Conservation (phyloP, 2,797 vertebrate species). For the Centropyge bicolor region DNA sequence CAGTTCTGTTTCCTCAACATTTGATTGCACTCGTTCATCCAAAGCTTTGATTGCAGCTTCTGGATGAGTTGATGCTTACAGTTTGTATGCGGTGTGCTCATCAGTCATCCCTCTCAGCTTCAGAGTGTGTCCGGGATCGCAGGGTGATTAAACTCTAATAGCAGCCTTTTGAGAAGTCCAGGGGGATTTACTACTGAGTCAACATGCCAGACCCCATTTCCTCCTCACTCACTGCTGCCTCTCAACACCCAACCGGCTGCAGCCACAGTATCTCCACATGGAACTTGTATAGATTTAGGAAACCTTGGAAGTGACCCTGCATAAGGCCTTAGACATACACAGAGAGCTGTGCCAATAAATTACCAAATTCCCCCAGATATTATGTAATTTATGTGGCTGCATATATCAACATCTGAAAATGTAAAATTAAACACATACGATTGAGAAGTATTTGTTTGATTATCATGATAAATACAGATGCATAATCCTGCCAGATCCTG, state of each 20-base stretch:
- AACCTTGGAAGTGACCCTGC: constrained; percentile 74
- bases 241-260: constrained; percentile 75
- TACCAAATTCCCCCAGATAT: constrained; percentile 13
- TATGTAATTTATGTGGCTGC: constrained; percentile 3
- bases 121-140: constrained; percentile 67
- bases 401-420: constrained; percentile 4
- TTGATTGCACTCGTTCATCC: constrained; percentile 59
- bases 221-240: constrained; percentile 79
- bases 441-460: neutral
- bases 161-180: constrained; percentile 77
- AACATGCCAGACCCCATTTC: constrained; percentile 88
- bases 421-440: neutral
- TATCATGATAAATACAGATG: neutral
- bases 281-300: constrained; percentile 64
- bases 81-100: constrained; percentile 57
- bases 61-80: constrained; percentile 53
- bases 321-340: constrained; percentile 59
- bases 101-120: constrained; percentile 66
- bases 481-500: neutral
- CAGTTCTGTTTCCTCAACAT: constrained; percentile 41
- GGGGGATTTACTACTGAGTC: constrained; percentile 84
- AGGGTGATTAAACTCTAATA: constrained; percentile 83
- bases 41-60: constrained; percentile 65
- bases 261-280: constrained; percentile 69
- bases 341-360: constrained; percentile 40